phyloP scores from a whole-genome alignment of 2,113 vertebrate species.

The Lethenteron reissneri region DNA sequence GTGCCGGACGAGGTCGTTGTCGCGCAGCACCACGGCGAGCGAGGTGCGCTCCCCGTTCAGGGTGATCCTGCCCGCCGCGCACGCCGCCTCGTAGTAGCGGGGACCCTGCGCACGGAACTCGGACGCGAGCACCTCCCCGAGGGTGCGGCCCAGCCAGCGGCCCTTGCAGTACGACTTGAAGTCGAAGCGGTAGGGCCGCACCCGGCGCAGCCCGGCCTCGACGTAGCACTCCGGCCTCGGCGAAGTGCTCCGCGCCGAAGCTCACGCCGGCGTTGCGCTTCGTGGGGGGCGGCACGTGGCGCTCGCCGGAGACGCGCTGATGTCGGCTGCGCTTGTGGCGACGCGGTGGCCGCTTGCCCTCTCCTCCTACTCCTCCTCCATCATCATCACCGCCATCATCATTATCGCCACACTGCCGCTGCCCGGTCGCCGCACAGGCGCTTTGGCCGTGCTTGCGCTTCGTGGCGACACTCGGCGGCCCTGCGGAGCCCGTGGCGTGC shows the following conservation, averaged over 20 bases:
- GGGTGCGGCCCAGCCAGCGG: constrained; percentile 67
- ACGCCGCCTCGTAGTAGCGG: constrained; percentile 44
- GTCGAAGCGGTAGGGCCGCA: constrained; percentile 66
- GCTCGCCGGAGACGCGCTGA: constrained; percentile 25
- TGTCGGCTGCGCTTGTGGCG: constrained; percentile 14
- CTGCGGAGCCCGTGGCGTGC: too few relatives aligned
- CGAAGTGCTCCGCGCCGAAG: constrained; percentile 54
- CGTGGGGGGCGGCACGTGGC: constrained; percentile 59
- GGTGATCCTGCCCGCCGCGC: constrained; percentile 45
- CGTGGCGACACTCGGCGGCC: too few relatives aligned
- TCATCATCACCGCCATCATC: constrained; percentile 10
- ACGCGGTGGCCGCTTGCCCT: too few relatives aligned
- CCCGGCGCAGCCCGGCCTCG: constrained; percentile 68
- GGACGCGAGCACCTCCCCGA: constrained; percentile 48
- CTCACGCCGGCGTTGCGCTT: constrained; percentile 48
- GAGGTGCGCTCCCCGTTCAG: constrained; percentile 49
- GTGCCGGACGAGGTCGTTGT: constrained; percentile 71
- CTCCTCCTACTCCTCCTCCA: constrained; percentile 18
- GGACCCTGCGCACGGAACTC: constrained; percentile 65
- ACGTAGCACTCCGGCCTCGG: constrained; percentile 69
- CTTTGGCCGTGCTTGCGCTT: too few relatives aligned
- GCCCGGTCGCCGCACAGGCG: not conserved
- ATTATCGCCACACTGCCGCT: constrained; percentile 27
- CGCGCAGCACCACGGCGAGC: constrained; percentile 33
- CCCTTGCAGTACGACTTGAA: constrained; percentile 87